Conservation (phyloP, 2,113 vertebrate species). For the Proteles cristata region DNA sequence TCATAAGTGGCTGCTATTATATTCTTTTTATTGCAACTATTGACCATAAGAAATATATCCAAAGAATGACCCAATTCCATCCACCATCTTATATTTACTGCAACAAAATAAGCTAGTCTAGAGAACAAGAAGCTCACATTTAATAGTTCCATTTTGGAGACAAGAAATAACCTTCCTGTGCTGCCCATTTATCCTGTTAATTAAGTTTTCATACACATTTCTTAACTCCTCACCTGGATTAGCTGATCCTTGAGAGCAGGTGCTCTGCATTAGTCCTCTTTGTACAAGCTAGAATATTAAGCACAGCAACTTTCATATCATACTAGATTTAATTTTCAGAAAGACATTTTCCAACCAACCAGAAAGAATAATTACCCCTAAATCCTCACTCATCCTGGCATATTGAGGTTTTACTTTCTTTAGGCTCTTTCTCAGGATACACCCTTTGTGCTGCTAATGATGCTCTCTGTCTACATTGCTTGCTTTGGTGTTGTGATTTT, state of each 20-base stretch:
- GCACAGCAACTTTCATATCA: not conserved
- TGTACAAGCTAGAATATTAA: not conserved
- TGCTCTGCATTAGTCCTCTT: not conserved
- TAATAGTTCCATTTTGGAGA: not conserved
- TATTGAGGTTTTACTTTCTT: slow-evolving; percentile 20
- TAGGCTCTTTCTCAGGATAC: slow-evolving; percentile 49
- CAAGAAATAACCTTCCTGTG: not conserved
- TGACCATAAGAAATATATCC: not conserved
- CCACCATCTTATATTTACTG: not conserved
- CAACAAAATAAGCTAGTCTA: not conserved
- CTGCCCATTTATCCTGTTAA: not conserved
- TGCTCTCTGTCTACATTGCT: not conserved
- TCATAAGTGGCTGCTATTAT: not conserved
- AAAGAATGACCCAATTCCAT: not conserved
- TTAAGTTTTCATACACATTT: slow-evolving; percentile 15
- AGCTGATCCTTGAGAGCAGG: slow-evolving; percentile 37
- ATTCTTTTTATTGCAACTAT: not conserved
- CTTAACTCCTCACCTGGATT: slow-evolving; percentile 45
- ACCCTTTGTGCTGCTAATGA: not conserved
- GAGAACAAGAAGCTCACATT: not conserved
- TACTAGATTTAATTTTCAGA: slow-evolving; percentile 58
- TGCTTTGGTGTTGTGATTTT: not conserved
- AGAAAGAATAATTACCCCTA: slow-evolving; percentile 49
- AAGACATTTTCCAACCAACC: slow-evolving; percentile 60
- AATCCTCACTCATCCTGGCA: slow-evolving; percentile 20